A percentile compares a stretch with the other conserved stretches of the same genome.
Evolutionary conservation across 2,113 vertebrate genomes (phyloP).

Genomic region (Rousettus leschenaultii): DNA sequence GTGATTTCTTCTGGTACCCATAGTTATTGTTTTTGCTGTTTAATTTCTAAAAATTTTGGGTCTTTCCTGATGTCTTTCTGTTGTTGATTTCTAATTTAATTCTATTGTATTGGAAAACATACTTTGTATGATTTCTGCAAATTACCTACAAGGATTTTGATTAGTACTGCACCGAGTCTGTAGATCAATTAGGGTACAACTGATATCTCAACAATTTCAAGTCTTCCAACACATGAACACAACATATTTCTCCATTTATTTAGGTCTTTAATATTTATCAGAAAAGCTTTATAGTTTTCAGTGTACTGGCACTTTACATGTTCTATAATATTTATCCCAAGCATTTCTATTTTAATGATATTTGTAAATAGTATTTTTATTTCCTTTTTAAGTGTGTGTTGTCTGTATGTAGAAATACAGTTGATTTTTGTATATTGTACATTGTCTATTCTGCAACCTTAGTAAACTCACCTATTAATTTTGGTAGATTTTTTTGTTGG

Average conservation of each 20-base stretch:
- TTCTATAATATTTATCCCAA: neutral
- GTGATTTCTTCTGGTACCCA: neutral
- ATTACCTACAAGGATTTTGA: neutral
- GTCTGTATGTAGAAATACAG: neutral
- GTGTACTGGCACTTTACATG: neutral
- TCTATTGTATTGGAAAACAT: neutral
- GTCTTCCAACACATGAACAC: neutral
- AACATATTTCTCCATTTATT: neutral
- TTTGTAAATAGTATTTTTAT: neutral
- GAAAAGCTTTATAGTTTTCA: neutral
- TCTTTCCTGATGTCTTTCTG: neutral
- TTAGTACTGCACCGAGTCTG: neutral
- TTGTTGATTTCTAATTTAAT: neutral
- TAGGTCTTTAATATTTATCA: neutral
- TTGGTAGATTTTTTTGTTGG: neutral
- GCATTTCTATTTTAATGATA: neutral
- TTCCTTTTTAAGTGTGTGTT: slow-evolving; percentile 2
- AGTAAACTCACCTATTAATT: neutral
- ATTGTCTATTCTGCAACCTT: neutral
- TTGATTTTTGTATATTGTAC: neutral
- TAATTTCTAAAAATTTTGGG: neutral
- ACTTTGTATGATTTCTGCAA: neutral
- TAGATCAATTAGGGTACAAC: neutral
- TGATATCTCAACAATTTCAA: neutral
- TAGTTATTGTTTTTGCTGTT: neutral